Evolutionary conservation across 2,888 invertebrate species (phyloP).

Genomic region (Oeneis ivallda): DNA sequence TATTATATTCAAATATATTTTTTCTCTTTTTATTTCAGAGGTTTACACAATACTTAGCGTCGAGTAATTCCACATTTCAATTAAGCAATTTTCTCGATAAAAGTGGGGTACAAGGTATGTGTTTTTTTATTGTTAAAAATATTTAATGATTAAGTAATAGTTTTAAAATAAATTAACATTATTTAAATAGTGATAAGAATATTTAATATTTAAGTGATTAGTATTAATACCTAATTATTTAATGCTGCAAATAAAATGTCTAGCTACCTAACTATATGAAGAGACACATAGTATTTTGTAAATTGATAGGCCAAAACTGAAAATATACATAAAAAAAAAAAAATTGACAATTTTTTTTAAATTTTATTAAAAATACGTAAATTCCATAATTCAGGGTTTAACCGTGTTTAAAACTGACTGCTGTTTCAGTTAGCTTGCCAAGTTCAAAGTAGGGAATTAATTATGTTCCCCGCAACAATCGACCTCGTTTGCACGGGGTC

Average conservation of each 20-base stretch:
- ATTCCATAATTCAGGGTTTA: slow-evolving; percentile 1
- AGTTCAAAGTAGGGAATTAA: slow-evolving; percentile 10
- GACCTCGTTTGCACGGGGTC: slow-evolving; percentile 10
- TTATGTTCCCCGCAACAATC: slow-evolving; percentile 1
- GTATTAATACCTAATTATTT: neutral
- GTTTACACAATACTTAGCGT: slow-evolving; percentile 99
- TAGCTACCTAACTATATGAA: too few species aligned
- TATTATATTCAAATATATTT: neutral
- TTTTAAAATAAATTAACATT: neutral
- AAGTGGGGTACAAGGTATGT: slow-evolving; percentile 97
- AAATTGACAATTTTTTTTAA: neutral
- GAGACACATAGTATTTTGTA: too few species aligned
- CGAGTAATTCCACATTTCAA: slow-evolving; percentile 99
- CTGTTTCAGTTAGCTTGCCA: slow-evolving; percentile 10
- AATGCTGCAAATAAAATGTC: slow-evolving; percentile 40
- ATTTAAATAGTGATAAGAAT: neutral
- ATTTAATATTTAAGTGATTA: neutral
- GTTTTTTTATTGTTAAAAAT: slow-evolving; percentile 23
- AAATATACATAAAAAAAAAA: neutral
- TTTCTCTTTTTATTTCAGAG: slow-evolving; percentile 85
- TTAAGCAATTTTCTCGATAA: slow-evolving; percentile 98
- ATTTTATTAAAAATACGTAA: neutral
- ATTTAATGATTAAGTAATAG: neutral
- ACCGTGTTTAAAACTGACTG: neutral
- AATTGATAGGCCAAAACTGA: too few species aligned